These are phyloP conservation scores for Bothrops alternatus DNA, from an alignment of 2,797 vertebrate genomes.

Conservation along the genomic window DNA sequence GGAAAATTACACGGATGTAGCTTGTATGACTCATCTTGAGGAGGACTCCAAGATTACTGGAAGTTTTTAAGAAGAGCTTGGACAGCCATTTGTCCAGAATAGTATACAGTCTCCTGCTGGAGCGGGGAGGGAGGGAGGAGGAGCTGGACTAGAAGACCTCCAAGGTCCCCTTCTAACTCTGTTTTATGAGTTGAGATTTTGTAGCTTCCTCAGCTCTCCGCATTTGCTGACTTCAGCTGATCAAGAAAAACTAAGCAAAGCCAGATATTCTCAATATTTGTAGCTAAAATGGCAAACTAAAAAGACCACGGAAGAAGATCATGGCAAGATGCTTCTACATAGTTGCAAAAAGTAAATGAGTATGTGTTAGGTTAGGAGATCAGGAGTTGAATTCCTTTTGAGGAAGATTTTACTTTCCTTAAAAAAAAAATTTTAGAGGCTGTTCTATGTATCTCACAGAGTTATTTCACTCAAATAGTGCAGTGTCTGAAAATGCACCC, in stretches of 20 bases:
- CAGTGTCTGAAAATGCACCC: too few species aligned
- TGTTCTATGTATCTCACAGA: not conserved
- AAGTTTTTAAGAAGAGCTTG: not conserved
- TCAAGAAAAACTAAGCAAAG: not conserved
- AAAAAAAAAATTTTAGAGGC: too few species aligned
- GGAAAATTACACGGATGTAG: accelerated
- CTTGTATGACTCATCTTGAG: not conserved
- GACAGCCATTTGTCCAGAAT: not conserved
- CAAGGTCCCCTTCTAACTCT: not conserved
- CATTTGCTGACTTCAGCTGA: not conserved
- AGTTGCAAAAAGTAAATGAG: too few species aligned
- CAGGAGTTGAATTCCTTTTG: too few species aligned
- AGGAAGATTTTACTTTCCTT: too few species aligned
- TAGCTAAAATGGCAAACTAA: too few species aligned
- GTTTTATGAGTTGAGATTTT: not conserved
- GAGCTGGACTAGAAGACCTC: not conserved
- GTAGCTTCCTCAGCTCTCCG: not conserved
- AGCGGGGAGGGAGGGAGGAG: too few species aligned
- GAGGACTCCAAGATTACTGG: not conserved
- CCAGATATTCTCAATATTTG: too few species aligned
- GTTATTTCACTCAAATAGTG: too few species aligned
- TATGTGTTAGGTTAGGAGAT: too few species aligned
- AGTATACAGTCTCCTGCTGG: not conserved
- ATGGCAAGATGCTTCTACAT: too few species aligned
- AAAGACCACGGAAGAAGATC: too few species aligned